Evolutionary conservation across 2,888 invertebrate genomes (phyloP), one percentile per base, ranked within the genome.

Genomic region (Drosophila meridionalis): DNA sequence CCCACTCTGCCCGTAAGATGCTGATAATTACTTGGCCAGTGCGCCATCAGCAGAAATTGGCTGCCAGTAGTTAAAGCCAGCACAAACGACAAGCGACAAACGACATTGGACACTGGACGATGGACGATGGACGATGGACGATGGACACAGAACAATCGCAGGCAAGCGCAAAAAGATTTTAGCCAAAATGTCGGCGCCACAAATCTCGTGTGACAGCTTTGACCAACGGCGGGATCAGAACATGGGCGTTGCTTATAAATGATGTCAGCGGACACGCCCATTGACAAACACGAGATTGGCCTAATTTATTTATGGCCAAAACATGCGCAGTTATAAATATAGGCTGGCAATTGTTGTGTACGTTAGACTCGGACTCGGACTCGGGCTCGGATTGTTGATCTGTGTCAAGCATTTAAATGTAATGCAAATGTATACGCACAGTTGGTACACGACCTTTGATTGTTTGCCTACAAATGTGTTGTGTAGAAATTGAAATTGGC

Each of bases 1-100:
- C 58, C 34, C 58, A 30, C 42, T 28, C n/a, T 43, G 71, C 66
- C 61, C 72, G 47, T 71, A 61, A 70, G 80, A 79, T 81, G 81
- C 71, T 77, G 87, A 89, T 87, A 87, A 87, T 87, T 87, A 87
- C 89, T 89, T 87, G 85, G 78, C 79, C 79, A 85, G 72, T 82
- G 80, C 82, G 87, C 82, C 87, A 89, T 87, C 87, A 87, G 89
- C 87, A 87, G 80, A 87, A 87, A 89, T 87, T 87, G 83, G 80
- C 78, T 75, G 66, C 64, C 73, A 73, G 59, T 50, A 66, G 76
- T 73, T 73, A 79, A 66, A 57, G 59, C 56, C 63, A 67, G 55
- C 60, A 58, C 73, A 45, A 67, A 67, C 62, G 50, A 56, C 32
- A 38, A 14, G 6, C 14, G 40, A 40, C 40, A 40, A 2, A 20